Evolutionary conservation across 1,140 invertebrate genomes (phyloP), one percentile per base, ranked within the genome.

Genomic region (Nephila pilipes): DNA sequence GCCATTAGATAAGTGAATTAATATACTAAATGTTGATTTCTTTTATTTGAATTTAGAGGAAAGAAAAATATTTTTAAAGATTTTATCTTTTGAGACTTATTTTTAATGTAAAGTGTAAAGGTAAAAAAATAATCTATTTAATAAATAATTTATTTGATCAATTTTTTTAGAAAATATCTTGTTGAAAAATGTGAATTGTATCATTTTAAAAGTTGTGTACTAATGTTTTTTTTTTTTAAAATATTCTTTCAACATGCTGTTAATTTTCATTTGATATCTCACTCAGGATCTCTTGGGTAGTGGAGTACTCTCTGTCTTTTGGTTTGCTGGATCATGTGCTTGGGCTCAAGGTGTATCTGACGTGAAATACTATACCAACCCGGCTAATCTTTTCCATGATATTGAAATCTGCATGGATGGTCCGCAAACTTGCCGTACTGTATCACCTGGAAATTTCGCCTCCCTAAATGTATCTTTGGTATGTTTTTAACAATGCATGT

Each of bases 291-390:
- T 97, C 94, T 94, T 96, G 6, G 94, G 96, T 29, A 97, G 97
- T 54, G 95, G 96, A 57, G 95, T 97, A 69, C 95, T 97, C 89
- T 96, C 96, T 55, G 95, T 97, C 32, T 96, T 97, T 92, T 97
- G 97, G 97, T 95, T 97, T 58, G 96, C 97, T 55, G 96, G 96
- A 69, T 96, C 97, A 92, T 96, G 96, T 88, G 97, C 97, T 20
- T 97, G 97, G 97, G 96, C 97, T 12, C 96, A 97, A 94, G 97
- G 96, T 87, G 95, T 97, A 22, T 95, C 95, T 36, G 96, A 96
- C 89, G 94, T 97, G 18, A 97, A 97, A 95, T 95, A 95, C 89
- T 96, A 96, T 94, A 96, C 96, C 32, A 95, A 96, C 94, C 95
- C 96, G 5, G 75, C 93, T n/a, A 94, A 94, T 54, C 85, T 96